Base-by-base conservation (phyloP, 2,113 vertebrate genomes). In the Bufo bufo region DNA sequence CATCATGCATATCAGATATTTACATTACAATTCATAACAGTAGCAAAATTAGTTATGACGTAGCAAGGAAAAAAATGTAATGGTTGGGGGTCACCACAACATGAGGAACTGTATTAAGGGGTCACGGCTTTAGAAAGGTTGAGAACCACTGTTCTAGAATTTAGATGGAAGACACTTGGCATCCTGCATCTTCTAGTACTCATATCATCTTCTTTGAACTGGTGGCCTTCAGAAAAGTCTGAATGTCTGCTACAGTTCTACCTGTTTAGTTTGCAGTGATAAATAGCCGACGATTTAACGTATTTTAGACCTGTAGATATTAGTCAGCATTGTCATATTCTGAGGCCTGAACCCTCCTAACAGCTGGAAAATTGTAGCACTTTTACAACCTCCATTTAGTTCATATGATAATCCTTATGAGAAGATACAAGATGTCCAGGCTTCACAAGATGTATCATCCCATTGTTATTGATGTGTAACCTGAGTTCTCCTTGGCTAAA, bases 391-490 rank as follows among this genome's bases (percentile, higher is more conserved):
- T 61, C n/a, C 45, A 83, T 83, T 83, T 83, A 50, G 43, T 69
- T 52, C 45, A 83, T 65, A 52, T 58, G 52, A 80, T 49, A 65
- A 83, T 83, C 11, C 56, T 17, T 84, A 56, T 19, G 47, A 49
- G 72, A 47, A 4, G 33, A 85, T 59, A 45, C 84, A 61, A 20
- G 45, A 72, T 82, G 78, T 74, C 66, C 19, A 61, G 49, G 79
- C 69, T 72, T 65, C 79, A 50, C 69, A 74, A 83, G 80, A 63
- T 88, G 56, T 75, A 56, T 63, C 45, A 65, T 83, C 72, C 58
- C 45, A 61, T 82, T 43, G 79, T 45, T 88, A 82, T 84, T 75
- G 71, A 88, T 77, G 69, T 84, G 79, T 71, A 87, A 74, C 71
- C 43, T 80, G 85, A 78, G 50, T 80, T 80, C 63, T 69, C 49